phyloP scores from a whole-genome alignment of 1,140 invertebrate genomes.

The Eciton burchellii region DNA sequence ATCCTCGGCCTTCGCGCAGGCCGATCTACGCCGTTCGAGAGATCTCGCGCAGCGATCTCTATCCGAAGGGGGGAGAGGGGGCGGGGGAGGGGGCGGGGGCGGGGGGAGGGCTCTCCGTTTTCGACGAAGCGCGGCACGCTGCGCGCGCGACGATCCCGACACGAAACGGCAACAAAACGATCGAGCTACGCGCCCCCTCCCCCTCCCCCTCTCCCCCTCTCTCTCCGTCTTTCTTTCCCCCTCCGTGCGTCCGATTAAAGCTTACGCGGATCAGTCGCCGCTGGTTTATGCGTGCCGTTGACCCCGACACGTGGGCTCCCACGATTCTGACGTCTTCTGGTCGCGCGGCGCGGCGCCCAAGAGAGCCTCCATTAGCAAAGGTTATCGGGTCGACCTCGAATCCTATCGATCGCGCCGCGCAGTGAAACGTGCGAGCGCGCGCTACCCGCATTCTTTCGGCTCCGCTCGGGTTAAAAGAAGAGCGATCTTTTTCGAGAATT shows the following conservation, averaged over 20 bases:
- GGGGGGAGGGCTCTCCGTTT: too few relatives aligned
- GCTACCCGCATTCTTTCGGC: neutral
- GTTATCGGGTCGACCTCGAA: conserved; percentile 76
- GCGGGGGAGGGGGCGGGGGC: too few relatives aligned
- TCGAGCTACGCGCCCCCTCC: neutral
- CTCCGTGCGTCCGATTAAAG: neutral
- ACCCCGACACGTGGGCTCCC: conserved; percentile 58
- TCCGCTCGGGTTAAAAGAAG: neutral
- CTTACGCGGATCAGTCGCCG: conserved; percentile 21
- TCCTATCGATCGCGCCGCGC: conserved; percentile 67
- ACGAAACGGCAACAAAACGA: neutral
- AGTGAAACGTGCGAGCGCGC: conserved; percentile 52
- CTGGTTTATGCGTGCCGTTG: conserved; percentile 63
- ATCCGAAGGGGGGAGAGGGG: too few relatives aligned
- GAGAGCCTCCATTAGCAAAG: conserved; percentile 72
- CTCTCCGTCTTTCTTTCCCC: neutral
- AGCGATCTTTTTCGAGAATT: neutral
- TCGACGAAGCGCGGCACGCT: too few relatives aligned
- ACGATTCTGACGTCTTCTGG: conserved; percentile 64
- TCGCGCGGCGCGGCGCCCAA: conserved; percentile 48
- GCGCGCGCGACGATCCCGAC: too few relatives aligned
- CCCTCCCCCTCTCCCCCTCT: too few relatives aligned
- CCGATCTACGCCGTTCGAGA: too few relatives aligned
- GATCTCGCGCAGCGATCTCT: too few relatives aligned
- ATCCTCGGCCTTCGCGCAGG: too few relatives aligned